Evolutionary conservation across 2,888 invertebrate species (phyloP).

Genomic region (Punctoribates punctum): DNA sequence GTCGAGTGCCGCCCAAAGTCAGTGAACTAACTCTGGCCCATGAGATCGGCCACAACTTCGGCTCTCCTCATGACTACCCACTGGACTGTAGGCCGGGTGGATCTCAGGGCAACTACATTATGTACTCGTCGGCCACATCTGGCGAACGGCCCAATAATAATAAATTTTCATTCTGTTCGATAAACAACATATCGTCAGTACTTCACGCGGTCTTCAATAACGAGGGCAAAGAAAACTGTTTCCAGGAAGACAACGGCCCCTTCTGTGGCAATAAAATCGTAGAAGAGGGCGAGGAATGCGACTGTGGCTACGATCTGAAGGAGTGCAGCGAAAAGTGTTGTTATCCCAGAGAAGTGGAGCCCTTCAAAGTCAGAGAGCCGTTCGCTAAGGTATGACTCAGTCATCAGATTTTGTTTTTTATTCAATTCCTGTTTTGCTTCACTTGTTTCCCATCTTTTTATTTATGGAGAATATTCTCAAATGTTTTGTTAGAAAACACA

Average conservation of each 20-base stretch:
- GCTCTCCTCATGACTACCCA: slow-evolving; percentile 94
- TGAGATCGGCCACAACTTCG: slow-evolving; percentile 96
- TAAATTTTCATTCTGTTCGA: slow-evolving; percentile 90
- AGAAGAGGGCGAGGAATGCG: slow-evolving; percentile 96
- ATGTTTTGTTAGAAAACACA: no score
- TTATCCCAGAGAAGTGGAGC: slow-evolving; percentile 67
- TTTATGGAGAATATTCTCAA: background rate
- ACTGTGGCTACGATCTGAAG: slow-evolving; percentile 86
- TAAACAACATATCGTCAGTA: slow-evolving; percentile 90
- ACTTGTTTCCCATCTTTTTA: no score
- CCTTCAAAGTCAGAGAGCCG: slow-evolving; percentile 45
- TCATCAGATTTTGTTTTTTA: background rate
- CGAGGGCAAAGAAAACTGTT: slow-evolving; percentile 88
- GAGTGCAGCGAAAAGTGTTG: slow-evolving; percentile 83
- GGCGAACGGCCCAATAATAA: slow-evolving; percentile 98
- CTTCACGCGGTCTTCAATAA: slow-evolving; percentile 76
- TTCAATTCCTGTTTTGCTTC: no score
- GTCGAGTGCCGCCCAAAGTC: slow-evolving; percentile 92
- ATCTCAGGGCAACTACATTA: slow-evolving; percentile 91
- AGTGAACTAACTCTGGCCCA: slow-evolving; percentile 96
- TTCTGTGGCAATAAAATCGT: slow-evolving; percentile 99
- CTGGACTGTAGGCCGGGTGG: slow-evolving; percentile 82
- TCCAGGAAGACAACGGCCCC: slow-evolving; percentile 82
- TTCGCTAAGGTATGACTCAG: slow-evolving; percentile 49
- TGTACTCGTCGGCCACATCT: slow-evolving; percentile 98